Conservation (phyloP, 2,888 invertebrate genomes). For the Leptinotarsa peninsularis region DNA sequence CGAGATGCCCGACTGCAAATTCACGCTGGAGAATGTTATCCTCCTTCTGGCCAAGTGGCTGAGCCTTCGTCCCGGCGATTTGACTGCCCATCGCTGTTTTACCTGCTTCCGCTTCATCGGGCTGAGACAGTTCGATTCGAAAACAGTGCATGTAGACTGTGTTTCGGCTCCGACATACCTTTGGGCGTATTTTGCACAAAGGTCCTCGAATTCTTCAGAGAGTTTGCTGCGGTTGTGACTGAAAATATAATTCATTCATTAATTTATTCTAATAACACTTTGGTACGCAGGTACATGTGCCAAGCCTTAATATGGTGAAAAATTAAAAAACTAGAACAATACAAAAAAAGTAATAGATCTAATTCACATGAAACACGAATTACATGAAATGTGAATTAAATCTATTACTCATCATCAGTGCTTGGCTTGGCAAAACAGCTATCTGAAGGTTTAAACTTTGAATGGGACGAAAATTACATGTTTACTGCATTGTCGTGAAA, state of each 20-base stretch:
- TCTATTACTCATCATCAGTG: no score
- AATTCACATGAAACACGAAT: no score
- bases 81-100: slow-evolving; percentile 64
- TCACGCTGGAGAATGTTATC: slow-evolving; percentile 81
- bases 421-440: no score
- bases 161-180: slow-evolving; percentile 83
- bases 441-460: no score
- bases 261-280: not conserved
- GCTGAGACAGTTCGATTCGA: slow-evolving; percentile 73
- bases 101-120: slow-evolving; percentile 72
- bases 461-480: not conserved
- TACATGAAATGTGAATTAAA: no score
- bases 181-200: slow-evolving; percentile 75
- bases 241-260: slow-evolving; percentile 51
- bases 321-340: no score
- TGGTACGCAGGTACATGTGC: no score
- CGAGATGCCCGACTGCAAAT: slow-evolving; percentile 68
- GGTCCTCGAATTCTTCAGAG: slow-evolving; percentile 78
- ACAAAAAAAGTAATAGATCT: no score
- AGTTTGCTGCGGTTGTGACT: slow-evolving; percentile 79
- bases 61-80: slow-evolving; percentile 81
- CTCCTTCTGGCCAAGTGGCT: slow-evolving; percentile 82
- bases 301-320: no score
- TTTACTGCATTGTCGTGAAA: not conserved
- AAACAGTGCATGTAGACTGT: slow-evolving; percentile 74